These are phyloP conservation scores for Aix galericulata DNA, from an alignment of 2,113 vertebrate genomes.

Conservation along the genomic window DNA sequence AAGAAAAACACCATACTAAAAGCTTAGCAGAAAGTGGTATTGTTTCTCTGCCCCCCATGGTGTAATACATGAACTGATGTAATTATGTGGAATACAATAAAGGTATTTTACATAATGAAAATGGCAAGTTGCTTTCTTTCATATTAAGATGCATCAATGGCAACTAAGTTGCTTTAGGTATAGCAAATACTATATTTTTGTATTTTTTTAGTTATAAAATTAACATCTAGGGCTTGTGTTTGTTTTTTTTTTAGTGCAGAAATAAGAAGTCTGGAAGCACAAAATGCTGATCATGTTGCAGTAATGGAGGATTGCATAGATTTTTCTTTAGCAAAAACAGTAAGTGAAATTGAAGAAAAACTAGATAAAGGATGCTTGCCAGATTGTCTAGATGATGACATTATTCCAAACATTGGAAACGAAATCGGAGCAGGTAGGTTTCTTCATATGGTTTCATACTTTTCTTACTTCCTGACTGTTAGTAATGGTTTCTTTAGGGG, in stretches of 20 bases:
- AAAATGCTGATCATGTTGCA: conserved; percentile 70
- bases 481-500: neutral
- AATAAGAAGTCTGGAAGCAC: conserved; percentile 67
- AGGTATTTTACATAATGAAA: neutral
- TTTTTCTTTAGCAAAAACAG: conserved; percentile 83
- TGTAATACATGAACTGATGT: neutral
- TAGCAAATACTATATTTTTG: neutral
- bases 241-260: conserved; percentile 60
- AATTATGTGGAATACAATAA: neutral
- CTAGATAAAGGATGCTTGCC: conserved; percentile 72
- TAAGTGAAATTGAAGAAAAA: conserved; percentile 82
- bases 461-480: neutral
- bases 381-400: conserved; percentile 74
- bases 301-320: conserved; percentile 76
- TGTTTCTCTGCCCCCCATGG: neutral
- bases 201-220: neutral
- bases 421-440: conserved; percentile 83
- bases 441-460: neutral
- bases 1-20: neutral
- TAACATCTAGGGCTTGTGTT: neutral
- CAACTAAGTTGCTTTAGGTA: neutral
- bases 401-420: conserved; percentile 72
- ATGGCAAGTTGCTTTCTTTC: neutral
- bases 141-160: too few relatives aligned
- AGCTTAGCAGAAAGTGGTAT: neutral